Base-by-base conservation (phyloP, 2,797 vertebrate genomes). In the Smutsia temminckii region DNA sequence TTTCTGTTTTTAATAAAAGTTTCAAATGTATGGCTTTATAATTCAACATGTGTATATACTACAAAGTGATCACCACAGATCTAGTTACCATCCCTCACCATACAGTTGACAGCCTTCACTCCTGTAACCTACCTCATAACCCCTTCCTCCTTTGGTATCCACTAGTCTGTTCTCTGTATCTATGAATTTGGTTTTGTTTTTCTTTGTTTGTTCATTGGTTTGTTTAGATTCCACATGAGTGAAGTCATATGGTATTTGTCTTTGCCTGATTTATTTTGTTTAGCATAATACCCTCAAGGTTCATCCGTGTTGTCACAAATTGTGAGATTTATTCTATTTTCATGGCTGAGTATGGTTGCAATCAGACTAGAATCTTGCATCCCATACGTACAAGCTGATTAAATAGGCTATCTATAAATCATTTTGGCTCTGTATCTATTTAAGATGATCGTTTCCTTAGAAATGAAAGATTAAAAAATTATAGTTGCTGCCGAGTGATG, bases 321-420 rank as follows among this genome's bases (percentile, higher is more conserved):
- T 29, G 32, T 20, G 53, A 75, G 74, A 53, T 34, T 53, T 75
- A 34, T 21, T n/a, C 29, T 75, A 46, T 75, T 74, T 34, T 75
- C n/a, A 75, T 53, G 32, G 20, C 29, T 53, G 49, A 57, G 72
- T 27, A 88, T 49, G 51, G 25, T 25, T 89, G 16, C 89, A 59
- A 80, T 59, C 29, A 59, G 66, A 59, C 10, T 66, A 89, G 42
- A 40, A 95, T 64, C 88, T 0, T 49, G 17, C 42, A 94, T 63
- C 18, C 63, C 10, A 11, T 34, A 57, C 21, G 57, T 23, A 1
- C 37, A 81, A 94, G 40, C 11, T 53, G 49, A 85, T 78, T 78
- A 94, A 51, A 87, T 11, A 94, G 42, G 66, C 42, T 94, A 69
- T 63, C 66, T 89, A 87, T 29, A 92, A 93, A 83, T 88, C 11